Evolutionary conservation across 2,888 invertebrate species (phyloP).

Genomic region (Apotomis capreana): DNA sequence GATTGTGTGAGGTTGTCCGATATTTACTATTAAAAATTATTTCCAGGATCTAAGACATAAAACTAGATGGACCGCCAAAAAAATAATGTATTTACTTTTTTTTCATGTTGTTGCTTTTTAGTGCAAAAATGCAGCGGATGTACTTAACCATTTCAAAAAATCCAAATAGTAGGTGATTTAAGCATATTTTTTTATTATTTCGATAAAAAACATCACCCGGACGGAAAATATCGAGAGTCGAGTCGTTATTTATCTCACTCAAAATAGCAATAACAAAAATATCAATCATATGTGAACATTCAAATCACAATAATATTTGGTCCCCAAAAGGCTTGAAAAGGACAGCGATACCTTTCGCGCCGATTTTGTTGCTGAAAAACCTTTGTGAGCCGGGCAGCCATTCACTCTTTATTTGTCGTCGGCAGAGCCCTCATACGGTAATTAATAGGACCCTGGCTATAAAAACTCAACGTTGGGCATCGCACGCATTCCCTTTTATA

Average conservation of each 20-base stretch:
- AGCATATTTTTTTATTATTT: no score
- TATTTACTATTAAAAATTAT: no score
- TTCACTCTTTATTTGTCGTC: constrained; percentile 59
- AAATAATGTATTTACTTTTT: no score
- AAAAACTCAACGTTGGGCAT: constrained; percentile 54
- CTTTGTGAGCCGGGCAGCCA: constrained; percentile 47
- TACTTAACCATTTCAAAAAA: no score
- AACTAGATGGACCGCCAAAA: no score
- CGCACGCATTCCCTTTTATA: constrained; percentile 52
- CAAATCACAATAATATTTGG: constrained; percentile 18
- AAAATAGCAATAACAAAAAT: neutral
- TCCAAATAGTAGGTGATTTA: no score
- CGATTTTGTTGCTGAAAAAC: constrained; percentile 45
- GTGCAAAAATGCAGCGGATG: no score
- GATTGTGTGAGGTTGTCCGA: no score
- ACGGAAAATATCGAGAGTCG: no score
- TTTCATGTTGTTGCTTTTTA: no score
- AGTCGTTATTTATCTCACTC: constrained; percentile 1
- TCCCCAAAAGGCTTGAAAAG: constrained; percentile 22
- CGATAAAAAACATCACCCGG: no score
- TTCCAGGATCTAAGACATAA: no score
- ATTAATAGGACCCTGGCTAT: constrained; percentile 60
- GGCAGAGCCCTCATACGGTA: constrained; percentile 53
- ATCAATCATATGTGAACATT: constrained; percentile 1
- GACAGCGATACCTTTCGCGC: constrained; percentile 27